Conservation (phyloP, 2,888 invertebrate genomes). For the Arenicola marina region DNA sequence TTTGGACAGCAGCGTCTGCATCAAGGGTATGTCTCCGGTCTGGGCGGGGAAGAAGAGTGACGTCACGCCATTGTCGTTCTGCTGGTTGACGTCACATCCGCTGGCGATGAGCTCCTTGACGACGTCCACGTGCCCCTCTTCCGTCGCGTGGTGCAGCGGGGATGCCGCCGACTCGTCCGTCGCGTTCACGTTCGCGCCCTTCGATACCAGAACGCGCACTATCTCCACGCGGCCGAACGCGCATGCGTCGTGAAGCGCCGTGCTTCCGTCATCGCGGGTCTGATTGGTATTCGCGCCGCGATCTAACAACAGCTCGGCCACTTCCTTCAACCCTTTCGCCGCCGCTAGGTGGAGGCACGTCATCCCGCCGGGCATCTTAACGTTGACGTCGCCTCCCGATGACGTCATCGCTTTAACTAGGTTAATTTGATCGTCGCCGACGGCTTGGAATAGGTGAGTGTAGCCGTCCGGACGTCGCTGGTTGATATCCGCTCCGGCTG, state of each 20-base stretch:
- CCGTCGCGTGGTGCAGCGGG: slow-evolving; percentile 26
- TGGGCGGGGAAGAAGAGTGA: slow-evolving; percentile 27
- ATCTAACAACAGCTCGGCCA: slow-evolving; percentile 13
- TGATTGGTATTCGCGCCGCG: slow-evolving; percentile 15
- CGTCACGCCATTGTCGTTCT: slow-evolving; percentile 22
- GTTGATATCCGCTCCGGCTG: slow-evolving; percentile 16
- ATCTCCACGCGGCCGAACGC: slow-evolving; percentile 21
- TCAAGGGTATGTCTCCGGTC: slow-evolving; percentile 15
- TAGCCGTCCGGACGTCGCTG: slow-evolving; percentile 11
- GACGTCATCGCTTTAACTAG: slow-evolving; percentile 14
- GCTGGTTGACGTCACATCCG: slow-evolving; percentile 22
- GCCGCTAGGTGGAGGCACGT: slow-evolving; percentile 27
- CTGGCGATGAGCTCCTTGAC: slow-evolving; percentile 7
- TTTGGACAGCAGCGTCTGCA: slow-evolving; percentile 4
- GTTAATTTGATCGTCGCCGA: slow-evolving; percentile 10
- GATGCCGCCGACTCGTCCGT: slow-evolving; percentile 14
- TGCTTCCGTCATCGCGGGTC: slow-evolving; percentile 24
- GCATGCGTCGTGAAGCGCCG: slow-evolving; percentile 28
- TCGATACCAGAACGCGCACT: slow-evolving; percentile 11
- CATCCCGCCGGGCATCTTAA: slow-evolving; percentile 13
- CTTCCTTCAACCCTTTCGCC: slow-evolving; percentile 15
- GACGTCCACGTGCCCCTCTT: slow-evolving; percentile 13
- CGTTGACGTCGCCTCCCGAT: slow-evolving; percentile 21
- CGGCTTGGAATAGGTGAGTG: slow-evolving; percentile 18
- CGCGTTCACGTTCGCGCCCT: slow-evolving; percentile 11